A percentile compares a stretch with the other conserved stretches of the same genome.
phyloP scores from a whole-genome alignment of 2,888 invertebrate species.

The Sesia bembeciformis region DNA sequence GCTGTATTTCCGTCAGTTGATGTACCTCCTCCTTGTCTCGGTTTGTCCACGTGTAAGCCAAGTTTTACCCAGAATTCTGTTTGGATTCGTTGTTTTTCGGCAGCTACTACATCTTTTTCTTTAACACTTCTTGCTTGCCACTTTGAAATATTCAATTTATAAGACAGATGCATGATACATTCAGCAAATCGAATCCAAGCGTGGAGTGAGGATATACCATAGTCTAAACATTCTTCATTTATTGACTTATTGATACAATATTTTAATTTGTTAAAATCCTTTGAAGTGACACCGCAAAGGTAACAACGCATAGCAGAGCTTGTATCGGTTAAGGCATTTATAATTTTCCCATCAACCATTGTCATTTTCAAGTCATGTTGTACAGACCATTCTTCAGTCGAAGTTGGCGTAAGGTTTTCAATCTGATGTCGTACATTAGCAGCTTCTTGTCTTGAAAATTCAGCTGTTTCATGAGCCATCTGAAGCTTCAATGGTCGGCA shows the following conservation, averaged over 20 bases:
- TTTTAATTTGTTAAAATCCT: constrained; percentile 5
- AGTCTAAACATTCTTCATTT: constrained; percentile 1
- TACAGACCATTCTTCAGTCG: not conserved
- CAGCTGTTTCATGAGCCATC: constrained; percentile 5
- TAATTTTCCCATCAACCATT: constrained; percentile 13
- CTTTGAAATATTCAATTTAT: too few relatives aligned
- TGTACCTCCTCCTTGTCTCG: constrained; percentile 6
- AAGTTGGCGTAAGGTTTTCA: not conserved
- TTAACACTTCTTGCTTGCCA: too few relatives aligned
- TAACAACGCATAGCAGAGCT: constrained; percentile 9
- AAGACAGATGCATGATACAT: constrained; percentile 6
- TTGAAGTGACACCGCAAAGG: constrained; percentile 7
- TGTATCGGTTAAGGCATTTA: constrained; percentile 10
- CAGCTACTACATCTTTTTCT: constrained; percentile 4
- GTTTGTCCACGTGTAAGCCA: constrained; percentile 7
- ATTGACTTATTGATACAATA: not conserved
- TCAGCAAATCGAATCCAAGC: constrained; percentile 9
- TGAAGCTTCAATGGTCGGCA: constrained; percentile 7
- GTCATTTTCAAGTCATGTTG: constrained; percentile 7
- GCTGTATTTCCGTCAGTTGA: constrained; percentile 8
- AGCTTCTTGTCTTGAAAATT: not conserved
- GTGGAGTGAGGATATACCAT: constrained; percentile 9
- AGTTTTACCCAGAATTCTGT: constrained; percentile 3
- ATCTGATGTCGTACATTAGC: not conserved
- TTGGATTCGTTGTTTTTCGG: constrained; percentile 6